A percentile compares a stretch with the other conserved stretches of the same genome.
Conservation (phyloP, 2,113 vertebrate species). For the Lophura nycthemera region DNA sequence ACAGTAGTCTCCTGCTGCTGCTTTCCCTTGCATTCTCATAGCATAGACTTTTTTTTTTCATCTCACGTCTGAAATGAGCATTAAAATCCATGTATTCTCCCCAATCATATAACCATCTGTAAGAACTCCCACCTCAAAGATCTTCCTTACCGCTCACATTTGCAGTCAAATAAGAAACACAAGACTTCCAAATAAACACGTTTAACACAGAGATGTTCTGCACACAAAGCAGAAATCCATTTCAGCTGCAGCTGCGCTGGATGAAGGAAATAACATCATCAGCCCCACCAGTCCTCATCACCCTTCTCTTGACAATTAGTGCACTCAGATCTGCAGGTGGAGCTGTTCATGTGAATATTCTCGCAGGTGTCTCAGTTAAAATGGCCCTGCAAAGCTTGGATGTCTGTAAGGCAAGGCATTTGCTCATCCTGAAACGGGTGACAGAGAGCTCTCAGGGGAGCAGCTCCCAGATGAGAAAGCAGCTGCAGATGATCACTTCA, state of each 20-base stretch:
- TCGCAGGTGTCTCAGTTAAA: constrained; percentile 3
- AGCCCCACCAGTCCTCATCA: background rate
- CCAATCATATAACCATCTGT: background rate
- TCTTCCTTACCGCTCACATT: background rate
- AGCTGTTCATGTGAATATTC: background rate
- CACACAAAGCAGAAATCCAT: background rate
- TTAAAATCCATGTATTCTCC: background rate
- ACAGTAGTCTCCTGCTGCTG: background rate
- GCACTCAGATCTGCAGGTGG: background rate
- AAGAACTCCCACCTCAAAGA: background rate
- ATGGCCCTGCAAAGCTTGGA: background rate
- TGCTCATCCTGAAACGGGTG: background rate
- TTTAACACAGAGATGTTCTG: background rate
- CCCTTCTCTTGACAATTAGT: background rate
- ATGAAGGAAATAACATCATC: background rate
- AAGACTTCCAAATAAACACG: background rate
- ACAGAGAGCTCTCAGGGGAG: background rate
- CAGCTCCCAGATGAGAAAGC: background rate
- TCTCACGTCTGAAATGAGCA: background rate
- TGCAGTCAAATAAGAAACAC: background rate
- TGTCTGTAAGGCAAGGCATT: background rate
- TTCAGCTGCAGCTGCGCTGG: background rate
- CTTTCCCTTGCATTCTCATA: background rate
- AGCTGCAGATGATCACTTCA: background rate
- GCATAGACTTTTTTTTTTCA: background rate